These are phyloP conservation scores for Amphiprion clarkii DNA, from an alignment of 2,797 vertebrate genomes.

Conservation along the genomic window DNA sequence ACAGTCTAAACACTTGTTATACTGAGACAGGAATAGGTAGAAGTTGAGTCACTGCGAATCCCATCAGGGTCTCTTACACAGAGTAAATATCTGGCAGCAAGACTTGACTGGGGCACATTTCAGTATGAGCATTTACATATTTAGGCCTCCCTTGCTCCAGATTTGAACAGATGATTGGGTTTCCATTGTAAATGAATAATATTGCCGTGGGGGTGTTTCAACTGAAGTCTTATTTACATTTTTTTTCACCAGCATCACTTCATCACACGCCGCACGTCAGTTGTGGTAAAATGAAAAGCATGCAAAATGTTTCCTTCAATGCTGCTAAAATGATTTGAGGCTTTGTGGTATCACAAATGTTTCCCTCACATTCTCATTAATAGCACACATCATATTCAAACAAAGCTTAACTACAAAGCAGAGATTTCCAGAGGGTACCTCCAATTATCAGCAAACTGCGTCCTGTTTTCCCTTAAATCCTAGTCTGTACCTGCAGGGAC, in stretches of 20 bases:
- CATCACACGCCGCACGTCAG: constrained; percentile 12
- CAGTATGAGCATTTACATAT: constrained; percentile 62
- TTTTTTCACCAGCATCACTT: constrained; percentile 15
- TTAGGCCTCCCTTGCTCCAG: constrained; percentile 13
- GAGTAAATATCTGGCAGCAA: constrained; percentile 56
- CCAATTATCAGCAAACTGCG: constrained; percentile 34
- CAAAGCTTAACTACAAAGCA: constrained; percentile 57
- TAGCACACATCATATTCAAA: constrained; percentile 47
- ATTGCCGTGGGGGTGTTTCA: constrained; percentile 39
- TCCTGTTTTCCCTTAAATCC: constrained; percentile 42
- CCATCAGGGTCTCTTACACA: constrained; percentile 25
- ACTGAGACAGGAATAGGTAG: constrained; percentile 36
- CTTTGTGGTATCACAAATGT: constrained; percentile 46
- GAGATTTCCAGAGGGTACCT: constrained; percentile 41
- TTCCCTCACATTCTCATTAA: constrained; percentile 49
- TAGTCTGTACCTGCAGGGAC: constrained; percentile 50
- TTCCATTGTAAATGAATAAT: constrained; percentile 52
- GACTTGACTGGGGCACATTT: constrained; percentile 38
- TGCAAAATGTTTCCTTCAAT: constrained; percentile 14
- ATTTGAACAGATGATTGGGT: constrained; percentile 38
- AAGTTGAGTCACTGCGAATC: constrained; percentile 45
- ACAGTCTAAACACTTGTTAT: constrained; percentile 66
- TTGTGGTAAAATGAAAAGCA: constrained; percentile 32
- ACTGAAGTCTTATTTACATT: constrained; percentile 29
- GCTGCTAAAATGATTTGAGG: constrained; percentile 40